Evolutionary conservation across 2,888 invertebrate genomes (phyloP).

Genomic region (Lithodes maja): DNA sequence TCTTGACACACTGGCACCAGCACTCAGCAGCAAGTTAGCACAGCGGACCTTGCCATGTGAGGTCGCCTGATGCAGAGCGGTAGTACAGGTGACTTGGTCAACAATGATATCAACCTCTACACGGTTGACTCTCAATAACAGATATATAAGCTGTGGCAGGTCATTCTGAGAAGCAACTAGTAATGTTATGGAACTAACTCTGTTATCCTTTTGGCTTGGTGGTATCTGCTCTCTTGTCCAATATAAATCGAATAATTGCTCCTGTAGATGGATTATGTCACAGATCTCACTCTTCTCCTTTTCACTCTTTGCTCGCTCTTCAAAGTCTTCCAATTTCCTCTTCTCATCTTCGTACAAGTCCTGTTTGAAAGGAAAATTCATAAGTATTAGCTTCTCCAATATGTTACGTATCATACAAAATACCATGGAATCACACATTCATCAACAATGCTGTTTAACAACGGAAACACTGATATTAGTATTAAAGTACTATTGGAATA

Average conservation of each 20-base stretch:
- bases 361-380: not conserved
- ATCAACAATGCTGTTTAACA: too few relatives aligned
- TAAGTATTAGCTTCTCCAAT: too few relatives aligned
- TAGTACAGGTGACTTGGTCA: constrained; percentile 13
- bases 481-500: too few relatives aligned
- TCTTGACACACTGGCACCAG: constrained; percentile 26
- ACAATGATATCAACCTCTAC: constrained; percentile 13
- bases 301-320: constrained; percentile 1
- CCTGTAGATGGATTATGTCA: not conserved
- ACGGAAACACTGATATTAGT: too few relatives aligned
- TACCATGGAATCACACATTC: too few relatives aligned
- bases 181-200: not conserved
- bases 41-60: constrained; percentile 42
- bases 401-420: too few relatives aligned
- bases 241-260: not conserved
- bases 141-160: constrained; percentile 31
- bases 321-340: constrained; percentile 9
- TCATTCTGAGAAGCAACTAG: constrained; percentile 18
- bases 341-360: constrained; percentile 15
- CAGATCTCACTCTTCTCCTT: not conserved
- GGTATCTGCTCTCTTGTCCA: not conserved
- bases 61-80: constrained; percentile 43
- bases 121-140: not conserved
- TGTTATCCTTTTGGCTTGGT: not conserved
- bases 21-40: not conserved